Percentiles rank a stretch among this genome's conserved stretches.
phyloP scores from a whole-genome alignment of 2,888 invertebrate genomes.

The Resseliella maxima region DNA sequence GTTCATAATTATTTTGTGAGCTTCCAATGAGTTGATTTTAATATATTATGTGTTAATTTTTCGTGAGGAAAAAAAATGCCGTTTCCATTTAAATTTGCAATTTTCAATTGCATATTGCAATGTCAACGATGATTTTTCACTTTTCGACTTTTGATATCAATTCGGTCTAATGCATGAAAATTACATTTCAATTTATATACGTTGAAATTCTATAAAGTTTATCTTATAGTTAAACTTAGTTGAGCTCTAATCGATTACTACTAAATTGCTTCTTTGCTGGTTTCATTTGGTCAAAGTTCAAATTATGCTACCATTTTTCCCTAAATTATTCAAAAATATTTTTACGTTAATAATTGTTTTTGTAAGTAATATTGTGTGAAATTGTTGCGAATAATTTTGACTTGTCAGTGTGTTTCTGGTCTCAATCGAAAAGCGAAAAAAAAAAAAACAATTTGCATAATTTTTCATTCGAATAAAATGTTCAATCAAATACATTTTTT shows the following conservation, averaged over 20 bases:
- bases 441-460: neutral
- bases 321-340: neutral
- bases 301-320: neutral
- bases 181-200: no score
- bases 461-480: neutral
- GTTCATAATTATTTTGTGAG: neutral
- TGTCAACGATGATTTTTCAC: neutral
- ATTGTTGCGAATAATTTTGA: neutral
- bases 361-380: no score
- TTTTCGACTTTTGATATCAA: neutral
- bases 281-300: constrained; percentile 46
- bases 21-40: constrained; percentile 2
- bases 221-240: neutral
- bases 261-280: constrained; percentile 51
- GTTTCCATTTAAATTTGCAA: neutral
- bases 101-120: neutral
- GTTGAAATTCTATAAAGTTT: neutral
- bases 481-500: neutral
- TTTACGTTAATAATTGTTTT: neutral
- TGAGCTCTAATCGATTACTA: neutral
- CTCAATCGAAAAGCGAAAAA: neutral
- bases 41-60: neutral
- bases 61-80: no score
- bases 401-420: neutral
- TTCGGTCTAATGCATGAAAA: neutral